Percentiles rank a stretch among this genome's conserved stretches.
Conservation (phyloP, 1,140 invertebrate species). For the Anoplolepis gracilipes region DNA sequence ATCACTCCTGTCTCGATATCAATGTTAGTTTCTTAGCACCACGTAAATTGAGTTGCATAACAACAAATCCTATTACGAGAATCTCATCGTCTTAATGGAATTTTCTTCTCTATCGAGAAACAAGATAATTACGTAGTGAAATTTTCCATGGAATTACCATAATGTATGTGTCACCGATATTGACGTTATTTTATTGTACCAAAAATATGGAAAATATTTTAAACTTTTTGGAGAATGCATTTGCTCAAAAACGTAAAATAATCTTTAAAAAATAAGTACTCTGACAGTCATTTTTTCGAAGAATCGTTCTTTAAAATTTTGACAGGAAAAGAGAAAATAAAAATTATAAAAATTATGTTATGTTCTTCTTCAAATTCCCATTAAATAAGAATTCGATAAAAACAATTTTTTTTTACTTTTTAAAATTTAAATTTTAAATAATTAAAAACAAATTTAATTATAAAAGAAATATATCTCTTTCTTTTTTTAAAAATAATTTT, state of each 20-base stretch:
- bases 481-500: background rate
- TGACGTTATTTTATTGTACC: background rate
- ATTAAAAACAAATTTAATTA: background rate
- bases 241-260: background rate
- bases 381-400: background rate
- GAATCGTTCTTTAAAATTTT: background rate
- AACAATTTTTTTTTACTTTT: background rate
- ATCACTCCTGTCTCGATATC: background rate
- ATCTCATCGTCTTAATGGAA: slow-evolving; percentile 30
- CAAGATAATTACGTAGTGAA: background rate
- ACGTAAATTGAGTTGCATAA: slow-evolving; percentile 4
- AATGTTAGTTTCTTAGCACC: background rate
- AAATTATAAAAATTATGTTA: background rate
- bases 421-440: background rate
- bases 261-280: background rate
- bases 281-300: background rate
- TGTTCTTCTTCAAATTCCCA: background rate
- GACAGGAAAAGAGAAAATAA: background rate
- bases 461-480: background rate
- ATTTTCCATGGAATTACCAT: background rate
- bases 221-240: background rate
- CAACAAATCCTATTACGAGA: slow-evolving; percentile 8
- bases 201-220: background rate
- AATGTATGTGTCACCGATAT: background rate
- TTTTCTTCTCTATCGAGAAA: background rate